Evolutionary conservation across 2,113 vertebrate species (phyloP), one percentile per base, ranked within the genome.

Genomic region (Oreochromis niloticus): DNA sequence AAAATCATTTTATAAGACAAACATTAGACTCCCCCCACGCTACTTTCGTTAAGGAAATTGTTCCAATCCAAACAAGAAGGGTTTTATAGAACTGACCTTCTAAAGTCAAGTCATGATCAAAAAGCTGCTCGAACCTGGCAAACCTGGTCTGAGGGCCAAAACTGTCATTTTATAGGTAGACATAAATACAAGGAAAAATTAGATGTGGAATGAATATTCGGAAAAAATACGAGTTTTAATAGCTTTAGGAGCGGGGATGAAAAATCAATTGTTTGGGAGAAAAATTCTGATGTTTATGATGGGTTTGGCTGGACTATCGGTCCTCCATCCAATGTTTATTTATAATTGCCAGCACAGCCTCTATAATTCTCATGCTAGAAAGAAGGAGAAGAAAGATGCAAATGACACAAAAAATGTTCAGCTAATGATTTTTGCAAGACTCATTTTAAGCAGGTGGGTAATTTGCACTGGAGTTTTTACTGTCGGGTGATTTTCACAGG

Each of bases 141-240:
- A 78, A 50, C 24, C 71, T 19, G 71, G 24, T 75, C 6, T 50
- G 27, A 1, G 16, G 46, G 24, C 43, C 14, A 48, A 75, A 48
- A 0, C 22, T 7, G 41, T 78, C 43, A 32, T 50, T 78, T 48
- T 78, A 50, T 12, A 78, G 27, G 27, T 30, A 32, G 71, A 12
- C 4, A 32, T 50, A 17, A 50, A 78, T 6, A 78, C 30, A 50
- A 16, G 68, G 16, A 32, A 75, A 27, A 75, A 19, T 30, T 7
- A 0, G 43, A 19, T 12, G 46, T 75, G 71, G 24, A 75, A 0
- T 11, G 4, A 75, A 43, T 0, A 13, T 73, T 71, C 16, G 6
- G 2, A n/a, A 0, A n/a, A 10, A 59, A 6, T 14, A 19, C 6
- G 4, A 16, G 22, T 27, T 48, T 75, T 75, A 30, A 48, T 10